Base-by-base conservation (phyloP, 2,797 vertebrate species). In the Halcyon leucocephala region DNA sequence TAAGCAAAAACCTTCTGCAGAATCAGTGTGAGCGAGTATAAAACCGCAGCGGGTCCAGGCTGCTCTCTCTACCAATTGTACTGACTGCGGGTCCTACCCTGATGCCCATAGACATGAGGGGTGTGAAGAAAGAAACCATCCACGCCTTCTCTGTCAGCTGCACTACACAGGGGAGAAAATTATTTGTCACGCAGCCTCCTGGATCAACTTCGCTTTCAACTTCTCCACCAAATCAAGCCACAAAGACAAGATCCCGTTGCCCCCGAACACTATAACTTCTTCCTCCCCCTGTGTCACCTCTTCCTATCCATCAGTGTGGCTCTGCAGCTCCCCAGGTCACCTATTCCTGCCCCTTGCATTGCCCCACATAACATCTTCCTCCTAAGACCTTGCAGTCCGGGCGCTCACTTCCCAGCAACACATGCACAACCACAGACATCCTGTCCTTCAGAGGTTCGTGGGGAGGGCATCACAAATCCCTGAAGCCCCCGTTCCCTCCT, bases 301-400 rank as follows among this genome's bases (percentile, higher is more conserved):
- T 15, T 44, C n/a, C 37, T 35, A 14, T 14, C 41, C 42, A 55
- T 19, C 0, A 0, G 21, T 5, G 11, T 9, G 7, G n/a, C 5
- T 79, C 35, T 72, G 31, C 51, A 76, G 81, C 37, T 48, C n/a
- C 42, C 13, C 33, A 82, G 1, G 58, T 6, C 19, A n/a, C 4
- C 3, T 26, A 5, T 55, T 51, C 13, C 60, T 69, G 42, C 1
- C 14, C 29, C 12, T 33, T 29, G 18, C 70, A 29, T 19, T 51
- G 19, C 19, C 52, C 37, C 33, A 31, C 54, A 62, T 44, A 31
- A 10, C 16, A 35, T 20, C 20, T 13, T 33, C 48, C 48, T 64
- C 28, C 57, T 19, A 71, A 55, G 28, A 55, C 22, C 39, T 81
- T 2, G 1, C 25, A 57, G 28, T 9, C 31, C 60, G 77, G 17